Base-by-base conservation (phyloP, 1,140 invertebrate genomes). In the Drosophila setifemur region DNA sequence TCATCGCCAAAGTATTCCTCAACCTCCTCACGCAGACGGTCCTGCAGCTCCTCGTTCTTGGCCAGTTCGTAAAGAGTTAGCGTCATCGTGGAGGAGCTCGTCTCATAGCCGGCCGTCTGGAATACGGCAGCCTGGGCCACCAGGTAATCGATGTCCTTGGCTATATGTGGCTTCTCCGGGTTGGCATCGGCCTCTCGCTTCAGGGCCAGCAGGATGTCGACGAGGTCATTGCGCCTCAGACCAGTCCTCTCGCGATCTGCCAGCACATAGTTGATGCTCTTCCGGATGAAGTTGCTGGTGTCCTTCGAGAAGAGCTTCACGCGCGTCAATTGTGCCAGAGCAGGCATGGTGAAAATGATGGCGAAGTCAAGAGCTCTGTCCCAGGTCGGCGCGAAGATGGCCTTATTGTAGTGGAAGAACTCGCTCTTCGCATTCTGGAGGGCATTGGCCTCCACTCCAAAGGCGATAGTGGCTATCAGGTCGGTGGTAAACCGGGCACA, bases 31-130 rank as follows among this genome's bases (percentile, higher is more conserved):
- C 92, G 91, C 4, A 95, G 76, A 68, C 91, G 92, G 19, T 93
- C 91, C 89, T 96, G 95, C 21, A 93, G 90, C 9, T 94, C 93
- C 1, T 91, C 92, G 81, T 95, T 92, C 25, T 92, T 79, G 0
- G 95, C 94, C 26, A 97, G 78, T 71, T 94, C 93, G 73, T 95
- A 94, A 0, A 95, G 85, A 8, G 92, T 91, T 73, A 94, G 93
- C 0, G 93, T 91, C 47, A 97, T 92, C 1, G 94, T 92, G 1
- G 93, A 93, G 0, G 95, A 94, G 0, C 95, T 95, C 0, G 96
- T 96, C 88, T 96, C 95, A 48, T 93, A 95, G 6, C 95, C 95
- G 21, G 95, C 95, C 1, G 93, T 89, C 57, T 95, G 95, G 64
- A 96, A 96, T 3, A 94, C 91, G 9, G 94, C 93, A 0, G 93